These are phyloP conservation scores for Microtus richardsoni DNA, from an alignment of 2,113 vertebrate genomes.

Conservation along the genomic window DNA sequence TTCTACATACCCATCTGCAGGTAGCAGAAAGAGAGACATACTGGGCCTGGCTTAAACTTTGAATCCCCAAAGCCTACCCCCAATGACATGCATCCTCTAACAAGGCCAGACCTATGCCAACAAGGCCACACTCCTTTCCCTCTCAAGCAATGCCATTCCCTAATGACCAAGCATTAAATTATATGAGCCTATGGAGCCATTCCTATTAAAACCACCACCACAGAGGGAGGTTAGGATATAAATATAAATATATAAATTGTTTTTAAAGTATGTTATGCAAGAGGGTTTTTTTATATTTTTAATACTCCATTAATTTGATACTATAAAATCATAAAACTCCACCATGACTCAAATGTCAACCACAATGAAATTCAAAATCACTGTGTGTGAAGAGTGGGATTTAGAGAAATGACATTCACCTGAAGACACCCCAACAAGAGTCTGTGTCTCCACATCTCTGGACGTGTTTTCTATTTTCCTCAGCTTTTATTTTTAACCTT, in stretches of 20 bases:
- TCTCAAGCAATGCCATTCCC: not conserved
- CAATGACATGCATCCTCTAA: not conserved
- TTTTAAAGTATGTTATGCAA: constrained; percentile 40
- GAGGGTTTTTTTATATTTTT: constrained; percentile 53
- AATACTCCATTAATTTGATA: constrained; percentile 61
- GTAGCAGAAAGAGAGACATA: not conserved
- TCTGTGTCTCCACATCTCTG: constrained; percentile 13
- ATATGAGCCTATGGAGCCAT: not conserved
- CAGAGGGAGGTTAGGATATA: not conserved
- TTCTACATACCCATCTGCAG: not conserved
- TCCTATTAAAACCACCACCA: not conserved
- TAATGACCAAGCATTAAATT: not conserved
- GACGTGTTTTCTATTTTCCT: constrained; percentile 23
- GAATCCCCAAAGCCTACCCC: not conserved
- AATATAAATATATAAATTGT: not conserved
- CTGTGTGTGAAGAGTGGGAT: not conserved
- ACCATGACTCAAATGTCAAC: constrained; percentile 29
- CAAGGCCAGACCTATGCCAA: not conserved
- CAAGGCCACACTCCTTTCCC: not conserved
- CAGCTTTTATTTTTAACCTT: constrained; percentile 44
- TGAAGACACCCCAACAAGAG: not conserved
- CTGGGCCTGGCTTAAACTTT: not conserved
- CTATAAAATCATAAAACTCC: constrained; percentile 45
- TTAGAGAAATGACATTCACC: not conserved
- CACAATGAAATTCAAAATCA: constrained; percentile 47